Evolutionary conservation across 2,113 vertebrate genomes (phyloP).

Genomic region (Coryphaenoides rupestris): DNA sequence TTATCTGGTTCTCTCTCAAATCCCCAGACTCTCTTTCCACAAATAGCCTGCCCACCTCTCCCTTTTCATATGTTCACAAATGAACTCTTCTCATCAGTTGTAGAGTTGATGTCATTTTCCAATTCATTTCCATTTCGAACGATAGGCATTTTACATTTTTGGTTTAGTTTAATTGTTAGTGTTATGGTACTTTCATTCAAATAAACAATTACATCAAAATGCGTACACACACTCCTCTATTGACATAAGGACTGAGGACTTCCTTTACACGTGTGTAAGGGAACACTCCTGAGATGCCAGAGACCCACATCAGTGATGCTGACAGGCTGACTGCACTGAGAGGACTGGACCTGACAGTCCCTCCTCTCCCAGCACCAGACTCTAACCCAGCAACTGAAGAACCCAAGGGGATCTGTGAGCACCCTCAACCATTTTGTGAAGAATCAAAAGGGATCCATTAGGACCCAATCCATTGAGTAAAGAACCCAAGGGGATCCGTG

Average conservation of each 20-base stretch:
- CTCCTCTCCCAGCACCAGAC: background rate
- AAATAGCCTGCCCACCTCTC: too few relatives aligned
- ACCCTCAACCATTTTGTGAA: slow-evolving; percentile 33
- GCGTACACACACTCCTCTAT: too few relatives aligned
- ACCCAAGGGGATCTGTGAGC: background rate
- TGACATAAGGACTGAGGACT: background rate
- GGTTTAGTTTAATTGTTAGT: background rate
- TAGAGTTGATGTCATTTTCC: too few relatives aligned
- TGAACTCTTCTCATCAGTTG: too few relatives aligned
- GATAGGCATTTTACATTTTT: too few relatives aligned
- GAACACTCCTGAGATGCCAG: background rate
- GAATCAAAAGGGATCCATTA: background rate
- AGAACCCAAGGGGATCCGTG: background rate
- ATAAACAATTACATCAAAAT: too few relatives aligned
- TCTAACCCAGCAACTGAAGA: background rate
- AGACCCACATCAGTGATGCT: slow-evolving; percentile 6
- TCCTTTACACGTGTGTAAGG: too few relatives aligned
- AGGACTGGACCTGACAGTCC: slow-evolving; percentile 35
- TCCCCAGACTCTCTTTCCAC: too few relatives aligned
- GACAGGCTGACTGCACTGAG: slow-evolving; percentile 26
- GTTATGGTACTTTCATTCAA: background rate
- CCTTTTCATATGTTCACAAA: too few relatives aligned
- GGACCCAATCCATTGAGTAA: slow-evolving; percentile 21
- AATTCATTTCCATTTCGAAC: too few relatives aligned
- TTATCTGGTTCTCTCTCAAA: too few relatives aligned